phyloP scores from a whole-genome alignment of 2,113 vertebrate species.

The Onychostoma macrolepis region DNA sequence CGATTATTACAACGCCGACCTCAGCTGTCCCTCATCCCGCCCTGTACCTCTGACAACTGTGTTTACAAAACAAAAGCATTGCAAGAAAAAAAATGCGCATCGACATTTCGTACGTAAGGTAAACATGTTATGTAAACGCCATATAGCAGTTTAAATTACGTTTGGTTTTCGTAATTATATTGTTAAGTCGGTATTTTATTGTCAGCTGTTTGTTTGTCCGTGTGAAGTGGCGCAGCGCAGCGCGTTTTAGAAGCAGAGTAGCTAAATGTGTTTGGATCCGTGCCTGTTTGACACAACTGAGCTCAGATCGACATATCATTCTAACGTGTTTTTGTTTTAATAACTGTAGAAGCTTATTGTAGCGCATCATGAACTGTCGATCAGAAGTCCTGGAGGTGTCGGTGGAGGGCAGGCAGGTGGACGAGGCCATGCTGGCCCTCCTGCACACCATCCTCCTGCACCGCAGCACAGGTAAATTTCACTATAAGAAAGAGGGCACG shows the following conservation, averaged over 20 bases:
- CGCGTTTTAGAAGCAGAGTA: background rate
- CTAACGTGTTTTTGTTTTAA: background rate
- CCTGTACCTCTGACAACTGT: conserved; percentile 22
- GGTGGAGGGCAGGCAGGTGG: conserved; percentile 93
- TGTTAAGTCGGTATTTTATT: background rate
- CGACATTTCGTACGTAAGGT: background rate
- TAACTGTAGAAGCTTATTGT: background rate
- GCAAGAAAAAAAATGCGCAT: background rate
- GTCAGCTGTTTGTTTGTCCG: background rate
- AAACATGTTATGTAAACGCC: background rate
- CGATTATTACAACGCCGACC: background rate
- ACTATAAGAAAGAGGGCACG: conserved; percentile 98
- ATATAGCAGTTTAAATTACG: background rate
- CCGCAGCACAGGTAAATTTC: conserved; percentile 97
- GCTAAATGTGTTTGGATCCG: background rate
- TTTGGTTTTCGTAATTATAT: background rate
- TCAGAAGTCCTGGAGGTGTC: conserved; percentile 95
- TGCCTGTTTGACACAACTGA: background rate
- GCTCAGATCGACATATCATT: background rate
- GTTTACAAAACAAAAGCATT: conserved; percentile 41
- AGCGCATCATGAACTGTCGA: conserved; percentile 88
- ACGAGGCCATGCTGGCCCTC: conserved; percentile 90
- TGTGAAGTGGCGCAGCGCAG: background rate
- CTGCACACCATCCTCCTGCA: conserved; percentile 94
- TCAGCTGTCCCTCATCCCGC: background rate